Evolutionary conservation across 2,797 vertebrate genomes (phyloP), one percentile per base, ranked within the genome.

Genomic region (Semaprochilodus insignis): DNA sequence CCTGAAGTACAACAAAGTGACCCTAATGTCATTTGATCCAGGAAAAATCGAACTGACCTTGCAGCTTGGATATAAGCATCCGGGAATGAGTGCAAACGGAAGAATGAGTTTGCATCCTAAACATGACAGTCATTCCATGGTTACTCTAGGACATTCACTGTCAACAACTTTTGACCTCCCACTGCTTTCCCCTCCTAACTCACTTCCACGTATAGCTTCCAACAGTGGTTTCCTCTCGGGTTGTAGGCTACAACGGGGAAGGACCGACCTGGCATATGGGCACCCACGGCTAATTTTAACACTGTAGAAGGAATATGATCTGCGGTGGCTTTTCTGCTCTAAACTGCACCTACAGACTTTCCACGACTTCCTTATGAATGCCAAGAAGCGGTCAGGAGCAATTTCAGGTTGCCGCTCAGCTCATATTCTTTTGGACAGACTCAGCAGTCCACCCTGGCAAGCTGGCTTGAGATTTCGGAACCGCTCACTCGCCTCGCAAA

Each of bases 211-310:
- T n/a, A 59, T 40, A 11, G 31, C 34, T 19, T 36, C 51, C 71
- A 57, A 27, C n/a, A 44, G 1, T 44, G 52, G 34, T 73, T 84
- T 71, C 79, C 27, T 44, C 52, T 74, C 67, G 59, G 25, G 55
- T 21, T 81, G 60, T 74, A 77, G 78, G 54, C 48, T 78, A 55
- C 70, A 27, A 27, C 5, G 40, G 48, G 69, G 54, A 36, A 17
- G 51, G 34, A 19, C 23, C 21, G 88, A 90, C 90, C 88, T 90
- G 88, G 84, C 63, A 76, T 11, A 63, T 0, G 1, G 8, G 88
- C 87, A 88, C 89, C 89, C 90, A 78, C 77, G 80, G 82, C 92
- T 90, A 86, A 84, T 84, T 90, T 89, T 86, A 88, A 80, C 66
- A 81, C 70, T 81, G 81, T 85, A 85, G 34, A 83, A 81, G 85